Evolutionary conservation across 2,888 invertebrate species (phyloP).

Genomic region (Leptothorax acervorum): DNA sequence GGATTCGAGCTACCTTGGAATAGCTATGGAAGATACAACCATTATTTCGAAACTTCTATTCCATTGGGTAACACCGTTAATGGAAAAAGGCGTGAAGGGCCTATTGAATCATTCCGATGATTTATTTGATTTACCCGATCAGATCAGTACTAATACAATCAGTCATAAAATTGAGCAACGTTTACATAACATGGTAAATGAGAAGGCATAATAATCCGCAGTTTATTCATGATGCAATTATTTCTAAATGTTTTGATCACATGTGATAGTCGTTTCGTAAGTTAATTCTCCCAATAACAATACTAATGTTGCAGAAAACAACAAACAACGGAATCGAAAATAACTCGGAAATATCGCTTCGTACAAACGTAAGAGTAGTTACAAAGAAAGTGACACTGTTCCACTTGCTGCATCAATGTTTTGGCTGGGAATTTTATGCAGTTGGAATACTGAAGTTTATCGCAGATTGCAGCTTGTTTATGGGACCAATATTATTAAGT

Average conservation of each 20-base stretch:
- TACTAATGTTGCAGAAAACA: constrained; percentile 53
- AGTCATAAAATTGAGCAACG: constrained; percentile 88
- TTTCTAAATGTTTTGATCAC: background rate
- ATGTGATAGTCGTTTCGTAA: background rate
- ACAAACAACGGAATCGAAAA: constrained; percentile 54
- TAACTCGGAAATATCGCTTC: constrained; percentile 53
- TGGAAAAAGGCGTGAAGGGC: constrained; percentile 92
- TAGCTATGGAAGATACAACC: constrained; percentile 92
- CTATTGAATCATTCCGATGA: constrained; percentile 92
- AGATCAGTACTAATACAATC: constrained; percentile 88
- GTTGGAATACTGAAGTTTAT: constrained; percentile 94
- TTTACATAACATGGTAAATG: constrained; percentile 83
- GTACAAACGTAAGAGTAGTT: constrained; percentile 66
- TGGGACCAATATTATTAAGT: constrained; percentile 95
- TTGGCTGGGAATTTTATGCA: constrained; percentile 93
- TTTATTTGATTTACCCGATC: constrained; percentile 92
- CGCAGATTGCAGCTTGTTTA: constrained; percentile 94
- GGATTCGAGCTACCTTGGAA: constrained; percentile 91
- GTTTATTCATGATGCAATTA: constrained; percentile 23
- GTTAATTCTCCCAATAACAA: constrained; percentile 2
- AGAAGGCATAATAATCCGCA: background rate
- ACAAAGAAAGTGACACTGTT: constrained; percentile 87
- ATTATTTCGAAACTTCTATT: constrained; percentile 92
- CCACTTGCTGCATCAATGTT: constrained; percentile 90
- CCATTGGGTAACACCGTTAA: constrained; percentile 94